Base-by-base conservation (phyloP, 2,888 invertebrate genomes). In the Meganola albula region DNA sequence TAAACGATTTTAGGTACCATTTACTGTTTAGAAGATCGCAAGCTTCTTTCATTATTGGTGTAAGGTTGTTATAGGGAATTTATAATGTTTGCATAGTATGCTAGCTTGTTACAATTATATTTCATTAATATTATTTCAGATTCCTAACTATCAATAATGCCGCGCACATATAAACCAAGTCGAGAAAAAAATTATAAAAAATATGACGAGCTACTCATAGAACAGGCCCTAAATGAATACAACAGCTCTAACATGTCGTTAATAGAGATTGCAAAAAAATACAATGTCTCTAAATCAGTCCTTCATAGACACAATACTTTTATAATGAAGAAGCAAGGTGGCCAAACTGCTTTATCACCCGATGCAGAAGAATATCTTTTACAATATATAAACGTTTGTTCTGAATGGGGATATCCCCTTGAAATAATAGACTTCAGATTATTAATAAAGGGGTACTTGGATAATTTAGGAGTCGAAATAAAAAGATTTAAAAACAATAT, bases 371-470 rank as follows among this genome's bases (percentile, higher is more conserved):
- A 37, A 10, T 14, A 34, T 10, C 37, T 50, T 11, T 35, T 52
- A 27, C n/a, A 25, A 26, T 27, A 53, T 27, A 25, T 57, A 3
- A 57, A 49, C 30, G 27, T 16, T 22, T 52, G 52, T 27, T 30
- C 51, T 2, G 50, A 58, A 12, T 53, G 50, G 49, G 53, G 53
- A 3, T 50, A 53, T 36, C 51, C 57, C 5, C 32, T 55, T 9
- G 37, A 33, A 21, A 35, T 30, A 4, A 24, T 20, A 4, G 49
- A 53, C 36, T 32, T 51, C 12, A 13, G 50, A 1, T 27, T 21
- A 5, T 12, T 53, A n/a, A 27, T 52, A 12, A 52, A 54, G 21
- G 27, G 21, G 5, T 49, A 48, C 34, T 35, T 57, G n/a, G 48
- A 54, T 29, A 37, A 24, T 22, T 2, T 28, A 9, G 43, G 45